Evolutionary conservation across 2,888 invertebrate species (phyloP), one percentile per base, ranked within the genome.

Genomic region (Diarsia rubi): DNA sequence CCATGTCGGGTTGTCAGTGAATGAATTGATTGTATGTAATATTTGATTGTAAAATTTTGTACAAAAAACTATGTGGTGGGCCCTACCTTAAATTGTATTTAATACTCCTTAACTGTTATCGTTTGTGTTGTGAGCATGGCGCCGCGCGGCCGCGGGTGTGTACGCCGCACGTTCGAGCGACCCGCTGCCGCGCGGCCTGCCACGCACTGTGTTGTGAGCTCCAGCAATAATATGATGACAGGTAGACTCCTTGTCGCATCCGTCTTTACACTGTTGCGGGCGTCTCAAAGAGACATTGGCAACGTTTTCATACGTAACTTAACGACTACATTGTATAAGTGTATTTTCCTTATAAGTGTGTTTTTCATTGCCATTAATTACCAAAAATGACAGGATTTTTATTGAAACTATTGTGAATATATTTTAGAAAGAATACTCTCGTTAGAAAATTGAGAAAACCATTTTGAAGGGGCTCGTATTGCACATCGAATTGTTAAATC

Each of bases 351-450:
- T 93, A 93, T 37, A 37, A 37, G 37, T 37, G 92, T 90, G 93
- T 94, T 95, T 94, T 93, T 93, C 94, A 94, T 95, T 95, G 96
- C 95, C 96, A 96, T 96, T 95, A 95, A 96, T 96, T 96, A 96
- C 96, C 96, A 96, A 96, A 95, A 95, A 95, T 95, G 96, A 96
- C 96, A 96, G 96, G 96, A 96, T 95, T 93, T 94, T 94, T 94
- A 94, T 92, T 94, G 89, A 94, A 93, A 95, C 92, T 92, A 93
- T 95, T 95, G 95, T 96, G 95, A 95, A 95, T 96, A 95, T 95
- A 94, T 92, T 94, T 94, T 93, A 94, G 92, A 92, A 92, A 88
- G 86, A 95, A 95, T 95, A 94, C 94, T 95, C 93, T 92, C 91
- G 92, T 95, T 95, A 93, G 95, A 90, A 89, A 91, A 92, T 94